Base-by-base conservation (phyloP, 1,140 invertebrate species). In the Rhizoglyphus robini region DNA sequence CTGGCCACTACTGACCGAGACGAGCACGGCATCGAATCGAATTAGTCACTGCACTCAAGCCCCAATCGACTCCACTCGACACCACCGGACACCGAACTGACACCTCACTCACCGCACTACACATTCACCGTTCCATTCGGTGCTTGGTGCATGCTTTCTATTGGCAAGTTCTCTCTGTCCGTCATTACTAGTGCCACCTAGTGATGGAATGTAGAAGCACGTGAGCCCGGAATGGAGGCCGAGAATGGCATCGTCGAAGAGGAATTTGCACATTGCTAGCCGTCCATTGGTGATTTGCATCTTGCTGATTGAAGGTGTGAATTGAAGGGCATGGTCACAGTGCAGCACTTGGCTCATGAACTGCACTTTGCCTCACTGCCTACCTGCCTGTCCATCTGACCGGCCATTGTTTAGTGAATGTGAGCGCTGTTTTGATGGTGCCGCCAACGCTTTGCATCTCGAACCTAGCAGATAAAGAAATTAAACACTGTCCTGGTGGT, bases 391-490 rank as follows among this genome's bases (percentile, higher is more conserved):
- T 54, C 20, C 51, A 46, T 46, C 23, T 15, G n/a, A n/a, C n/a
- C 23, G 51, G 31, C 51, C 51, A 54, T 54, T 54, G 23, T 54
- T 54, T 32, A 11, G 23, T 20, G 8, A 25, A 11, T 25, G 8
- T 54, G 8, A 8, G 8, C 23, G 23, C 20, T 54, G 8, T 54
- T 54, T 54, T 54, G 51, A 54, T 54, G 8, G 20, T 20, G 20
- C 51, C 51, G 51, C 51, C 51, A 54, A 54, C 51, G 51, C 51
- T 15, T 46, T 46, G 15, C 41, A 15, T n/a, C n/a, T n/a, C n/a
- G n/a, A n/a, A n/a, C n/a, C n/a, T n/a, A n/a, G n/a, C n/a, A 11
- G 51, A 54, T 54, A 54, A 32, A 54, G 51, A 54, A 54, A 54
- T 54, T 20, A 54, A 54, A 54, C 51, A 54, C 51, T 46, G 51